These are phyloP conservation scores for Adelges cooleyi DNA, from an alignment of 1,140 invertebrate genomes.

Conservation along the genomic window DNA sequence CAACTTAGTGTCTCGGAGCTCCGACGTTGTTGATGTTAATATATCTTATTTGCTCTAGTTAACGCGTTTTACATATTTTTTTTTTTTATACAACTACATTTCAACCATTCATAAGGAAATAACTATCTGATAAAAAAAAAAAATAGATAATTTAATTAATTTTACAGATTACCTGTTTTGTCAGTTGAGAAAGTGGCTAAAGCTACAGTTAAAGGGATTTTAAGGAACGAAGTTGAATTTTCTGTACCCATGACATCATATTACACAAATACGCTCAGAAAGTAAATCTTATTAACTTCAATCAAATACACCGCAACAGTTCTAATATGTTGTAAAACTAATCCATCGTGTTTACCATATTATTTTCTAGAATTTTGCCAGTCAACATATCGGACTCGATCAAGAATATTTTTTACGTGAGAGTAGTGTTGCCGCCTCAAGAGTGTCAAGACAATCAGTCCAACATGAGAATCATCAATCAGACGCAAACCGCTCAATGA, in stretches of 20 bases:
- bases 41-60: too few species aligned
- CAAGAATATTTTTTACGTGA: slow-evolving; percentile 13
- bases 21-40: too few species aligned
- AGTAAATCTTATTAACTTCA: not conserved
- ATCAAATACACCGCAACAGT: too few species aligned
- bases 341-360: too few species aligned
- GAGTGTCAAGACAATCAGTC: not conserved
- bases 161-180: not conserved
- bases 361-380: not conserved
- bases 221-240: slow-evolving; percentile 9
- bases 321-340: too few species aligned
- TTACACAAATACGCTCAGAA: not conserved
- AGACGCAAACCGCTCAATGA: not conserved
- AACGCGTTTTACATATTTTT: too few species aligned
- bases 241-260: not conserved
- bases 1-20: too few species aligned
- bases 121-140: too few species aligned
- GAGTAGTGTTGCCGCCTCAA: not conserved
- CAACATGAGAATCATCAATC: not conserved
- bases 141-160: too few species aligned
- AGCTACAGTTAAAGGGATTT: not conserved
- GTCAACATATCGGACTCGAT: slow-evolving; percentile 14
- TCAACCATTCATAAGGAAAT: too few species aligned
- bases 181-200: not conserved
- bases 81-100: too few species aligned